Conservation (phyloP, 2,113 vertebrate species). For the Albula goreensis region DNA sequence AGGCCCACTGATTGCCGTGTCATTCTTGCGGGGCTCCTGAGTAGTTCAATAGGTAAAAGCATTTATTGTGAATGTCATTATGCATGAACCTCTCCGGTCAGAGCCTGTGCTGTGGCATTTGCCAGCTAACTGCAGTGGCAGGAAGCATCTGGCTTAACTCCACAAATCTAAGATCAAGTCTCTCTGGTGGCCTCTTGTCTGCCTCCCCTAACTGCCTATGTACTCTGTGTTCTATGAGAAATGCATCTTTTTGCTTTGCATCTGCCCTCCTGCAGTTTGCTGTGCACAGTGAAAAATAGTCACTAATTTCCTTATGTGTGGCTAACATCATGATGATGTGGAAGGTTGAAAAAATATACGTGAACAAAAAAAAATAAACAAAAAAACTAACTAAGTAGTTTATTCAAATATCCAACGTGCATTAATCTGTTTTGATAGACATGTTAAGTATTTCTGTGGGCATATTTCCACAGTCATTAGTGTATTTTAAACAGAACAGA, state of each 20-base stretch:
- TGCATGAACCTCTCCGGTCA: background rate
- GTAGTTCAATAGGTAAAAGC: background rate
- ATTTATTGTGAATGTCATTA: background rate
- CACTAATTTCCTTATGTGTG: no score
- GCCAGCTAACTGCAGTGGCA: no score
- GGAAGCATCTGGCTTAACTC: no score
- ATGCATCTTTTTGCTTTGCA: no score
- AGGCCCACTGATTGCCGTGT: background rate
- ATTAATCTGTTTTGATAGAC: background rate
- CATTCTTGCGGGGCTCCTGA: background rate
- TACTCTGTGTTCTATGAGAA: no score
- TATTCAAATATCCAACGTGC: background rate
- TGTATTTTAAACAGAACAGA: slow-evolving; percentile 49
- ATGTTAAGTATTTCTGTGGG: background rate
- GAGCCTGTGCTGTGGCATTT: background rate
- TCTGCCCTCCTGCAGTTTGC: no score
- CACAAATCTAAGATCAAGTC: no score
- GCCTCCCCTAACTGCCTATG: no score
- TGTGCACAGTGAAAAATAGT: no score
- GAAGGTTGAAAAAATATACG: background rate
- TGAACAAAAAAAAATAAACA: background rate
- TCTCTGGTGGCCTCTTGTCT: no score
- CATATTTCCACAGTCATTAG: slow-evolving; percentile 22
- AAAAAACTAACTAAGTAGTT: background rate
- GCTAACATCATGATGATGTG: no score